Evolutionary conservation across 2,888 invertebrate species (phyloP), one percentile per base, ranked within the genome.

Genomic region (Catocala fraxini): DNA sequence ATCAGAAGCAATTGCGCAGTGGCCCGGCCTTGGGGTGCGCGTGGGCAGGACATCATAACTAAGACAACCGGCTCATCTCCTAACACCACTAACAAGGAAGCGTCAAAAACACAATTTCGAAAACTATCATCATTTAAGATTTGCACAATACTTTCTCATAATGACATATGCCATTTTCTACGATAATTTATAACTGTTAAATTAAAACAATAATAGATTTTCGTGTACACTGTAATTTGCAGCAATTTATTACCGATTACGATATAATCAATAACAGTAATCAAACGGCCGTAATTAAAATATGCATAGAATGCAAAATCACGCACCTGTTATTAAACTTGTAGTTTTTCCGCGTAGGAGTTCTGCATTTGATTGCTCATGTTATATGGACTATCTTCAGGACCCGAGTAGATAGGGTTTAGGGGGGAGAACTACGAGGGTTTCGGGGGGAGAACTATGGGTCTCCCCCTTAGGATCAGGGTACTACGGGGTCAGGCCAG

Each of bases 1-100:
- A 93, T 92, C 87, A 75, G 79, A 77, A 84, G 85, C 90, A 90
- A 93, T 90, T 94, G 90, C 94, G 94, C 91, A 93, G 88, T 85
- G 82, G 64, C 73, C 76, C 82, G 92, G 80, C 92, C 92, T 93
- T 92, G 92, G 67, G 68, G 45, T 64, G 82, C 84, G 93, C 91
- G 94, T 94, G 92, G 94, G 94, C 75, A 79, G 73, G 67, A 81
- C 83, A 87, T 91, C 90, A 92, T 89, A 91, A 90, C 85, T 82
- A 78, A 85, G 72, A 74, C 80, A 81, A 85, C 82, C 65, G 43
- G 80, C 83, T 88, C 92, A 89, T 90, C 89, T 73, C 71, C 56
- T 72, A 71, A 61, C 54, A 60, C 54, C 12, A 55, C 35, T 11
- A 35, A 35, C 47, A 7, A 67, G 41, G 52, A 62, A 73, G 11